Percentiles rank a stretch among this genome's conserved stretches.
Evolutionary conservation across 2,888 invertebrate species (phyloP).

Genomic region (Hartigia nigra): DNA sequence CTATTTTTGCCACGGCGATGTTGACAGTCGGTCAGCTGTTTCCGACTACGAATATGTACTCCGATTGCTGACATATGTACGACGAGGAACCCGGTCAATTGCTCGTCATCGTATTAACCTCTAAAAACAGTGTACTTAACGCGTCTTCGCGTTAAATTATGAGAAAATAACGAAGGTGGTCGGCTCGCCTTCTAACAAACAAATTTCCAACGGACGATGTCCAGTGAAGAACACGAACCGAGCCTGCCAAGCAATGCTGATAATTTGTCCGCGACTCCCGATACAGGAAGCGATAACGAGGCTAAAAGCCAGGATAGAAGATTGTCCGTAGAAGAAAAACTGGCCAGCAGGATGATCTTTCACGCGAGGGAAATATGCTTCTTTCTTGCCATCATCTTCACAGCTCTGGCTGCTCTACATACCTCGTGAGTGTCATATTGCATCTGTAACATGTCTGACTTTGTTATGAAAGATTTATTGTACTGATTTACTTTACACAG

Average conservation of each 20-base stretch:
- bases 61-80: conserved; percentile 27
- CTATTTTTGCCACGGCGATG: conserved; percentile 1
- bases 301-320: conserved; percentile 26
- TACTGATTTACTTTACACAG: conserved; percentile 64
- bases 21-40: conserved; percentile 36
- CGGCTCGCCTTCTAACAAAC: conserved; percentile 10
- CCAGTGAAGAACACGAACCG: conserved; percentile 48
- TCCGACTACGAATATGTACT: conserved; percentile 30
- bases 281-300: conserved; percentile 24
- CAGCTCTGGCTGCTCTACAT: conserved; percentile 77
- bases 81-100: conserved; percentile 31
- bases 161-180: conserved; percentile 29
- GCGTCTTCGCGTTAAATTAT: conserved; percentile 23
- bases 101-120: conserved; percentile 34
- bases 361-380: conserved; percentile 75
- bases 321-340: conserved; percentile 48
- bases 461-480: neutral
- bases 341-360: conserved; percentile 69
- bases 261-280: conserved; percentile 33
- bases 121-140: neutral
- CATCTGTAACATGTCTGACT: conserved; percentile 12
- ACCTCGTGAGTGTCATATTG: conserved; percentile 73
- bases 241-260: conserved; percentile 57
- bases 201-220: conserved; percentile 51
- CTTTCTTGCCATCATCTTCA: conserved; percentile 73